Evolutionary conservation across 2,113 vertebrate genomes (phyloP), one percentile per base, ranked within the genome.

Genomic region (Gallinago jamesoni): DNA sequence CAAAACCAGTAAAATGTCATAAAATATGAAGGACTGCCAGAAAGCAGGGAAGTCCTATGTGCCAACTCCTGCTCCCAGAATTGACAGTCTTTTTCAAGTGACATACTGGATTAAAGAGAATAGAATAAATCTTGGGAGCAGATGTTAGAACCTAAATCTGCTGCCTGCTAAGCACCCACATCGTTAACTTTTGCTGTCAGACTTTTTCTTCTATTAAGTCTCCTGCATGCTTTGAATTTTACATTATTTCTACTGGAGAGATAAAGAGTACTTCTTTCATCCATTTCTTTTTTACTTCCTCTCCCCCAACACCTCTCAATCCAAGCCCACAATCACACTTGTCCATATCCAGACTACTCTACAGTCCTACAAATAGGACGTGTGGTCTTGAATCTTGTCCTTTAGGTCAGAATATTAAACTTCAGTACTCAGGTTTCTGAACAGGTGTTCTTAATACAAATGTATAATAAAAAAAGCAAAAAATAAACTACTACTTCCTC

Each of bases 11-110:
- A 89, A 96, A 90, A 84, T 92, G 70, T 90, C 94, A 94, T 48
- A 67, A 96, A 95, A 84, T 70, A 69, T 0, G 7, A 90, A 84
- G 81, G 93, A 84, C 69, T 94, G 77, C 56, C 93, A 95, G 91
- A 95, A 94, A 96, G 66, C 73, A 78, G 24, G 33, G 31, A 82
- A 87, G 77, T 64, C 74, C 74, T 96, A 2, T 43, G 27, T 76
- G 74, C 89, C 81, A 93, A 12, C 66, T 82, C 35, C 77, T 69
- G 33, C 57, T 96, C 45, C 84, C 56, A 69, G 57, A 94, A 66
- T 14, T 94, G 81, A 95, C 87, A 82, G 62, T 39, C 35, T 94
- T 96, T 94, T 94, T 82, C 80, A 96, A 93, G 70, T 76, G 73
- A 85, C 89, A 73, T 14, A 19, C 52, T 4, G 22, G 69, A 93